Evolutionary conservation across 2,888 invertebrate genomes (phyloP), one percentile per base, ranked within the genome.

Genomic region (Acleris holmiana): DNA sequence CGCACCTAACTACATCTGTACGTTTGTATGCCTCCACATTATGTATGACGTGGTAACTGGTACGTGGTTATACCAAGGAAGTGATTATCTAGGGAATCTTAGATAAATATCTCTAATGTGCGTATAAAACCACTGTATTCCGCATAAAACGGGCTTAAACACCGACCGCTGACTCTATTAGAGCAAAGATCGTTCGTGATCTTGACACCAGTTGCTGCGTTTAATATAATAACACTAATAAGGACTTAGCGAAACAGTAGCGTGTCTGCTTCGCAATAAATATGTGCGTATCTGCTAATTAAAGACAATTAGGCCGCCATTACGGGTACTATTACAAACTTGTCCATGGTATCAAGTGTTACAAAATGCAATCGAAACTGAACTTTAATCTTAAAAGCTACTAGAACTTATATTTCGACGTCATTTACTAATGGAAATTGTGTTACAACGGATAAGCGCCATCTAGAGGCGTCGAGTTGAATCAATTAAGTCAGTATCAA

Each of bases 221-320:
- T 72, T 73, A 71, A 67, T 71, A 68, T 74, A 72, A 67, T 70
- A 69, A 71, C 66, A 69, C 69, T 66, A 66, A 60, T 57, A 67
- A 65, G 60, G 58, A 66, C 69, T 63, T 44, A 48, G 56, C 70
- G 55, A 73, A 74, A 76, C 75, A 68, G 77, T 77, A 75, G 76
- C 74, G 70, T 61, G 71, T 71, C 71, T 67, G 55, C 61, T 66
- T 66, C 56, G 66, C 71, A 69, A 73, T 76, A 76, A 77, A 77
- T 77, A 79, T 72, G 72, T 68, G 69, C 68, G 73, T 77, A 78
- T 76, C 76, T 73, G 73, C 75, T 79, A 82, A 85, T 83, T 82
- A 80, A 67, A 65, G 55, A 53, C 65, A 64, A 67, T 69, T 69
- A 69, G 53, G 71, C 67, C 62, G 68, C 73, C 71, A 80, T 80